phyloP scores from a whole-genome alignment of 2,113 vertebrate genomes.

The Dryoscopus gambensis region DNA sequence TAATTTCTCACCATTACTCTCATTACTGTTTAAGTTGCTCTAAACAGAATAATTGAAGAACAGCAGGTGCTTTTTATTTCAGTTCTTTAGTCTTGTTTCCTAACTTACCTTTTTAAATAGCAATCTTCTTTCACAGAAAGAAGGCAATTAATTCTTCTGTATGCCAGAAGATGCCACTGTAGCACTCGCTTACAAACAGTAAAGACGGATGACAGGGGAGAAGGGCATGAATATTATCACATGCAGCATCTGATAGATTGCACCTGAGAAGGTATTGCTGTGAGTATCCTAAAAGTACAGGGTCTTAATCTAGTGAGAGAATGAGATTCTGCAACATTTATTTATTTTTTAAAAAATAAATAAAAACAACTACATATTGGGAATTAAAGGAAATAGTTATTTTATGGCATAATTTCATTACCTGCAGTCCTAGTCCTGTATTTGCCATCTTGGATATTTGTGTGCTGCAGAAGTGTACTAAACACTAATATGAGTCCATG shows the following conservation, averaged over 20 bases:
- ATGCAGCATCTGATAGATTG: not conserved
- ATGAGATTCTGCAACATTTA: not conserved
- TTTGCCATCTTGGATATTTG: slow-evolving; percentile 38
- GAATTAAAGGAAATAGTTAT: slow-evolving; percentile 36
- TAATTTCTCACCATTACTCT: slow-evolving; percentile 10
- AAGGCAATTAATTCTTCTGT: not conserved
- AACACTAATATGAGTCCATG: not conserved
- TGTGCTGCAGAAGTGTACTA: not conserved
- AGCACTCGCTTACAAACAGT: slow-evolving; percentile 34
- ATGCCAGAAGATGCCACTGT: slow-evolving; percentile 71
- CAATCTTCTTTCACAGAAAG: not conserved
- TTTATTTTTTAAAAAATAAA: not conserved
- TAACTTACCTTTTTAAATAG: not conserved
- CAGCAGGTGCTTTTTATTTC: not conserved
- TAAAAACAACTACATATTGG: not conserved
- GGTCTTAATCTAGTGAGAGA: not conserved
- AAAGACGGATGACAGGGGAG: not conserved
- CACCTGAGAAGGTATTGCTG: not conserved
- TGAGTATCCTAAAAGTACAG: not conserved
- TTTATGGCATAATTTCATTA: slow-evolving; percentile 44
- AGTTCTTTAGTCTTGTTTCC: not conserved
- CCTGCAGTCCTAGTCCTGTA: not conserved
- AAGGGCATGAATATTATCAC: not conserved
- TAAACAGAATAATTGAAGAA: not conserved
- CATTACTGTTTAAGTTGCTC: not conserved